Conservation (phyloP, 2,113 vertebrate genomes). For the Mungos mungo region DNA sequence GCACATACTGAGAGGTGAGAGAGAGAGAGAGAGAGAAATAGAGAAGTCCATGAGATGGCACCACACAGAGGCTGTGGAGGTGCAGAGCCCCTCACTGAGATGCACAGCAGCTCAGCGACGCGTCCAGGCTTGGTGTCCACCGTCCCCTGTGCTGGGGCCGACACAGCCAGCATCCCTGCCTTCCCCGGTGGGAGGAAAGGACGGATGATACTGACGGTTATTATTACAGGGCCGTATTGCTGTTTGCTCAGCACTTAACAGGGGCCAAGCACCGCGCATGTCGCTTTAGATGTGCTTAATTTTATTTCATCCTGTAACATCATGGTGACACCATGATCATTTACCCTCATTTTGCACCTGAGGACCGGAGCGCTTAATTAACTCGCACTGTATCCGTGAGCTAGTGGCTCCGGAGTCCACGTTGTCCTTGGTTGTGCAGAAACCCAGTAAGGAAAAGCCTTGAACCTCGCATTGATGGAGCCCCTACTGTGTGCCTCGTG, state of each 20-base stretch:
- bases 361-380: background rate
- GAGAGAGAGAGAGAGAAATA: background rate
- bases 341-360: background rate
- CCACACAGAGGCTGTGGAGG: background rate
- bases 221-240: background rate
- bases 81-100: background rate
- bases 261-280: background rate
- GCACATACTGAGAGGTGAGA: conserved; percentile 57
- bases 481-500: background rate
- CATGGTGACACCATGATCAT: background rate
- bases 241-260: background rate
- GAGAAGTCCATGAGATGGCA: background rate
- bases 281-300: background rate
- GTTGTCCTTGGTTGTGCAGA: background rate
- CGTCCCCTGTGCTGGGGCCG: background rate
- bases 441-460: background rate
- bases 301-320: background rate
- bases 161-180: background rate
- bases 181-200: background rate
- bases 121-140: background rate
- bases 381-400: background rate
- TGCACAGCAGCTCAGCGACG: fast-evolving
- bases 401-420: background rate
- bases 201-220: fast-evolving
- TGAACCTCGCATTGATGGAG: background rate